Evolutionary conservation across 2,888 invertebrate genomes (phyloP).

Genomic region (Cyrtodaria siliqua): DNA sequence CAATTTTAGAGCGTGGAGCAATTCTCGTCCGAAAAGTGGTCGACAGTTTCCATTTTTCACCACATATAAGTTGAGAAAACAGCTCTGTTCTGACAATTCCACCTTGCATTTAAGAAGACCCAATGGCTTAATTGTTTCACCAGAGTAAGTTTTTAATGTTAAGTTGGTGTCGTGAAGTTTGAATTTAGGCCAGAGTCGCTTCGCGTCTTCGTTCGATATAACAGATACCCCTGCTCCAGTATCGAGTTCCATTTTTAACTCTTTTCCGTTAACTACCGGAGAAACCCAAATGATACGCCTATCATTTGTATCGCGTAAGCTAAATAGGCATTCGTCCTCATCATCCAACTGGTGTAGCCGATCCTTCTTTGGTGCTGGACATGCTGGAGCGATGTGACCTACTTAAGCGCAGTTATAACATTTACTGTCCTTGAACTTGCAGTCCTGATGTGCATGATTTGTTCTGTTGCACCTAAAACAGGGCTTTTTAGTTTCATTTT

Average conservation of each 20-base stretch:
- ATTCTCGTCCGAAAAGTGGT: slow-evolving; percentile 57
- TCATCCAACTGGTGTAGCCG: not conserved
- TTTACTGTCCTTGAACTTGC: not conserved
- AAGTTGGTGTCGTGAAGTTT: slow-evolving; percentile 14
- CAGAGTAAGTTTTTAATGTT: slow-evolving; percentile 46
- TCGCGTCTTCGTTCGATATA: slow-evolving; percentile 29
- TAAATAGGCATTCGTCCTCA: not conserved
- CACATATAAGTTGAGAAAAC: slow-evolving; percentile 42
- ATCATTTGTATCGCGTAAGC: not conserved
- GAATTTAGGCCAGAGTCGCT: slow-evolving; percentile 13
- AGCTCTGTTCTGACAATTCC: slow-evolving; percentile 8
- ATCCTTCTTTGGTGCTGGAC: not conserved
- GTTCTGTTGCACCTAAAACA: not conserved
- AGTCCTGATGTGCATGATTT: not conserved
- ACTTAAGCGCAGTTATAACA: not conserved
- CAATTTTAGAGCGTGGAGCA: slow-evolving; percentile 33
- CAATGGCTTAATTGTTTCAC: slow-evolving; percentile 30
- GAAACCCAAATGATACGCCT: slow-evolving; percentile 2
- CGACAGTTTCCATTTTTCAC: slow-evolving; percentile 34
- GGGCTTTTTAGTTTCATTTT: not conserved
- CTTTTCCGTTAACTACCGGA: slow-evolving; percentile 39
- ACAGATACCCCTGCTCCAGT: slow-evolving; percentile 62
- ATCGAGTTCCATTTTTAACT: slow-evolving; percentile 56
- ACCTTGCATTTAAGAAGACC: slow-evolving; percentile 35
- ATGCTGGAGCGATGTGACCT: not conserved